Evolutionary conservation across 2,113 vertebrate genomes (phyloP).

Genomic region (Gobius niger): DNA sequence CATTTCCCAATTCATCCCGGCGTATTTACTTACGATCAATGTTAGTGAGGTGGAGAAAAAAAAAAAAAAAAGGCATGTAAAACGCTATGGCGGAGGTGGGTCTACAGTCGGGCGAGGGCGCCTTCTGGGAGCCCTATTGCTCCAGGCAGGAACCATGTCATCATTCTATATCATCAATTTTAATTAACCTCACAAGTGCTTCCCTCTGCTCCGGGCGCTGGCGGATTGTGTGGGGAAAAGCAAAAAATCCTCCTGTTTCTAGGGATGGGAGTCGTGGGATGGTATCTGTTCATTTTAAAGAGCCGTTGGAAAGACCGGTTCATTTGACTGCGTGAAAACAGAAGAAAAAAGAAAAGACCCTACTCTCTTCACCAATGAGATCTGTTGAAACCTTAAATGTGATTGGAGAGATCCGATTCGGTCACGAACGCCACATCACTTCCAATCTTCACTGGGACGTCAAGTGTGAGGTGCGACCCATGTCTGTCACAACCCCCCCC

Average conservation of each 20-base stretch:
- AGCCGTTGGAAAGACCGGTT: no score
- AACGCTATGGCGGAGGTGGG: constrained; percentile 52
- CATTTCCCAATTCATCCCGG: constrained; percentile 50
- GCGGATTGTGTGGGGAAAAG: constrained; percentile 23
- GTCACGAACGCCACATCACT: no score
- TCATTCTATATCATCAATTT: constrained; percentile 77
- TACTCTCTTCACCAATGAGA: no score
- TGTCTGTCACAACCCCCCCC: constrained; percentile 57
- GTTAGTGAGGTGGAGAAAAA: constrained; percentile 56
- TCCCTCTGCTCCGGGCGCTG: constrained; percentile 61
- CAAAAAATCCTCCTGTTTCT: constrained; percentile 66
- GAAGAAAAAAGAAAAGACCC: no score
- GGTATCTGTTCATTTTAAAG: no score
- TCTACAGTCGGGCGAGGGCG: constrained; percentile 59
- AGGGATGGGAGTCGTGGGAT: background rate
- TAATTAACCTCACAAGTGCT: constrained; percentile 74
- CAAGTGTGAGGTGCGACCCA: constrained; percentile 69
- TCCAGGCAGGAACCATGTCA: constrained; percentile 69
- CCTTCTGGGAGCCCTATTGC: constrained; percentile 64
- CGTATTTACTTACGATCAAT: constrained; percentile 61
- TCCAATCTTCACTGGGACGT: constrained; percentile 39
- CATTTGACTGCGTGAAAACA: no score
- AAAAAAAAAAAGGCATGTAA: constrained; percentile 66
- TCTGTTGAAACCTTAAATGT: no score
- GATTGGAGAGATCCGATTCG: no score